A percentile compares a stretch with the other conserved stretches of the same genome.
Conservation (phyloP, 2,797 vertebrate genomes). For the Anolis apletophallus region DNA sequence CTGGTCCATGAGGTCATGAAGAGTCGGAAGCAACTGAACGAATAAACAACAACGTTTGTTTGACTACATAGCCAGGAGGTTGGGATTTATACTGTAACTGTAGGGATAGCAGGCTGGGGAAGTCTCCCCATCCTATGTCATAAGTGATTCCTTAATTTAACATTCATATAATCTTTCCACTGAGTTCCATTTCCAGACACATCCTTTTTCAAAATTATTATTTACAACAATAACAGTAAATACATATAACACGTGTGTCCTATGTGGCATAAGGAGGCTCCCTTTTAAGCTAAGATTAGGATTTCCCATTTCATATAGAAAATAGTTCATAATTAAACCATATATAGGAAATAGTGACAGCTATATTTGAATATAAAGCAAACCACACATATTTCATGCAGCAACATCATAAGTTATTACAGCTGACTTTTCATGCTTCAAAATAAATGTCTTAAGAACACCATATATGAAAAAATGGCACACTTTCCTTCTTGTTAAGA, state of each 20-base stretch:
- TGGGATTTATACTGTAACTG: background rate
- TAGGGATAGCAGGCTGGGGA: background rate
- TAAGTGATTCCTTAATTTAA: slow-evolving; percentile 13
- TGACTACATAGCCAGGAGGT: background rate
- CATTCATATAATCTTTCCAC: slow-evolving; percentile 23
- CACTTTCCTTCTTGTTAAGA: background rate
- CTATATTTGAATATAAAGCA: slow-evolving; percentile 17
- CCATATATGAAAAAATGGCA: fast-evolving
- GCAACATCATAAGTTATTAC: background rate
- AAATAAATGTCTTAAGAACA: background rate
- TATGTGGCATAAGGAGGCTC: slow-evolving; percentile 45
- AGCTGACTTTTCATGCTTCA: background rate
- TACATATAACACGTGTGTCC: slow-evolving; percentile 41
- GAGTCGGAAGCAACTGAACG: too few species aligned
- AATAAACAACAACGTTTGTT: too few species aligned
- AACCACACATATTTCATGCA: slow-evolving; percentile 32
- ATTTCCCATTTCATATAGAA: slow-evolving; percentile 62
- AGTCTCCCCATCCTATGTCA: background rate
- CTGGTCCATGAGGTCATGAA: too few species aligned
- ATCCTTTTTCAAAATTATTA: slow-evolving; percentile 48
- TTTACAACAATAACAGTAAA: slow-evolving; percentile 59
- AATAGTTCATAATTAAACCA: slow-evolving; percentile 26
- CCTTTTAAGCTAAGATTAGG: slow-evolving; percentile 61
- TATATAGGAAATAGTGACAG: background rate
- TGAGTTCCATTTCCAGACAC: slow-evolving; percentile 44